A percentile compares a stretch with the other conserved stretches of the same genome.
These are phyloP conservation scores for Aquatica leii DNA, from an alignment of 2,888 invertebrate genomes.

Conservation along the genomic window DNA sequence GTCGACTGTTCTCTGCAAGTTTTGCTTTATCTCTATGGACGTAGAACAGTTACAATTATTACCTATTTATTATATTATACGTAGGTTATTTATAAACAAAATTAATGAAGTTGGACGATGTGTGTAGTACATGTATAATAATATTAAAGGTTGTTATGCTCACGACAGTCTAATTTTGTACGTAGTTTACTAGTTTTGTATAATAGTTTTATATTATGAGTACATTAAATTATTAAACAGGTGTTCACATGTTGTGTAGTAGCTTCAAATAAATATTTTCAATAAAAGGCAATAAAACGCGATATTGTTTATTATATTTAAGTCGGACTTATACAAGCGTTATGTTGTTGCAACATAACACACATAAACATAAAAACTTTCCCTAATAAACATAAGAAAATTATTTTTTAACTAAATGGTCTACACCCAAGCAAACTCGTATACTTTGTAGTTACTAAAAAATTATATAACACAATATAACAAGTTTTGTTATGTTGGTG, in stretches of 20 bases:
- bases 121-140: conserved; percentile 46
- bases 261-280: conserved; percentile 55
- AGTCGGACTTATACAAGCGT: no score
- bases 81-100: conserved; percentile 29
- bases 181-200: conserved; percentile 68
- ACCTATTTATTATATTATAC: conserved; percentile 19
- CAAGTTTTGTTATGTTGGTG: no score
- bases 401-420: no score
- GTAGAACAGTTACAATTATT: conserved; percentile 19
- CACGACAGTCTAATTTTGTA: conserved; percentile 63
- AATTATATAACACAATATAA: no score
- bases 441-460: no score
- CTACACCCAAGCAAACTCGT: no score
- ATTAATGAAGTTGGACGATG: conserved; percentile 46
- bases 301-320: no score
- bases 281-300: conserved; percentile 44
- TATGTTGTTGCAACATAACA: no score
- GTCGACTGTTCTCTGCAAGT: conserved; percentile 33
- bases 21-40: conserved; percentile 34
- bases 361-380: no score
- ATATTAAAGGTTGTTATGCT: conserved; percentile 56
- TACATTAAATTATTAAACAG: conserved; percentile 49
- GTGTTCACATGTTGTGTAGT: conserved; percentile 56
- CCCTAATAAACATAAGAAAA: no score
- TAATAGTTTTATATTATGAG: conserved; percentile 64